A percentile compares a stretch with the other conserved stretches of the same genome.
These are phyloP conservation scores for Jordanella pulchra DNA, from an alignment of 2,797 vertebrate genomes.

Conservation along the genomic window DNA sequence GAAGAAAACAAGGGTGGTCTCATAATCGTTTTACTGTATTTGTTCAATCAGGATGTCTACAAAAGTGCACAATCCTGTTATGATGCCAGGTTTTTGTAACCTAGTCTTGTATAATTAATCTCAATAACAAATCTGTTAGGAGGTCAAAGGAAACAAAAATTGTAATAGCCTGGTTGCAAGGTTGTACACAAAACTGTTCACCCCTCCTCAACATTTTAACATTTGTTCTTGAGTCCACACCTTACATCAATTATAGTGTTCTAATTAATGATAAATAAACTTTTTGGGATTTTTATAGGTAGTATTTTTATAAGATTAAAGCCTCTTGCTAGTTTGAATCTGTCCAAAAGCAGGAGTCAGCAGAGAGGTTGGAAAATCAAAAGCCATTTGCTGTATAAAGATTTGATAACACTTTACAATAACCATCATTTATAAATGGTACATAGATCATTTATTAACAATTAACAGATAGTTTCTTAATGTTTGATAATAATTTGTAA, in stretches of 20 bases:
- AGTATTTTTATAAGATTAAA: background rate
- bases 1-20: too few relatives aligned
- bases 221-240: background rate
- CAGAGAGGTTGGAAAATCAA: background rate
- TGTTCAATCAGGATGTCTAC: background rate
- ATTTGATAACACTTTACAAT: too few relatives aligned
- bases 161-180: background rate
- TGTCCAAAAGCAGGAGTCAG: background rate
- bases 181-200: background rate
- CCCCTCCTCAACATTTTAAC: background rate
- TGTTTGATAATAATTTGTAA: too few relatives aligned
- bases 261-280: background rate
- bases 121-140: background rate
- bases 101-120: background rate
- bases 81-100: background rate
- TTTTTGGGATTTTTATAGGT: too few relatives aligned
- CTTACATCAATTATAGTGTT: background rate
- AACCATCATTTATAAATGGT: too few relatives aligned
- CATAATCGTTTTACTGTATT: too few relatives aligned
- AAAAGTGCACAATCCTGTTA: background rate
- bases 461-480: too few relatives aligned
- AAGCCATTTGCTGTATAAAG: background rate
- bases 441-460: too few relatives aligned
- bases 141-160: background rate
- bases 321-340: background rate